Base-by-base conservation (phyloP, 2,113 vertebrate genomes). In the Atherinomorus stipes region DNA sequence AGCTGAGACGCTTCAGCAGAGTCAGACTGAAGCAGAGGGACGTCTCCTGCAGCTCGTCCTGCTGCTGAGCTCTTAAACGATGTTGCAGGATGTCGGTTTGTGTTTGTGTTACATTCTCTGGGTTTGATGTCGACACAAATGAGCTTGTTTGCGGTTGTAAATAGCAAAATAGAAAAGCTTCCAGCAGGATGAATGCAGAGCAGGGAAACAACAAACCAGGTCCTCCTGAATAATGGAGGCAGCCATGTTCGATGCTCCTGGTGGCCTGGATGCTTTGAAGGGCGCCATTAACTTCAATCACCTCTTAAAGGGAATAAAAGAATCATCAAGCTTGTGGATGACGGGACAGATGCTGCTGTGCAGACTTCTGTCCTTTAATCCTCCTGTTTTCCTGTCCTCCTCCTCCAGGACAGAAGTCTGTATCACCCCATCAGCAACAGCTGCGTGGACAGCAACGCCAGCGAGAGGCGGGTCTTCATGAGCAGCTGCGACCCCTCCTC, bases 351-450 rank as follows among this genome's bases (percentile, higher is more conserved):
- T 19, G 4, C 6, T 19, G 5, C 2, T 47, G n/a, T n/a, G n/a
- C n/a, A n/a, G n/a, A n/a, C n/a, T n/a, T n/a, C n/a, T n/a, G n/a
- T n/a, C 44, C 16, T 58, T 10, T 49, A n/a, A 45, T 1, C 19
- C 45, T 3, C 34, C 31, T 0, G 15, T 4, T 25, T 42, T 19
- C 44, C 7, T 11, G 13, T 11, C 7, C 19, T 52, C 13, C 0
- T n/a, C 65, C 47, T 54, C 5, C 89, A 92, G 91, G 90, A 92
- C 23, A 76, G 80, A 42, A 92, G 84, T n/a, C 70, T 92, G 57
- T 92, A 79, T 4, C 91, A 92, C 66, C 80, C 88, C 0, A 71
- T 91, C 82, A 91, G 90, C 16, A 90, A 90, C 85, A 90, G 91
- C 85, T 92, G 91, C 1, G 37, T 90, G 1, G 90, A 92, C 88